phyloP scores from a whole-genome alignment of 2,888 invertebrate species.

The Esperia sulphurella region DNA sequence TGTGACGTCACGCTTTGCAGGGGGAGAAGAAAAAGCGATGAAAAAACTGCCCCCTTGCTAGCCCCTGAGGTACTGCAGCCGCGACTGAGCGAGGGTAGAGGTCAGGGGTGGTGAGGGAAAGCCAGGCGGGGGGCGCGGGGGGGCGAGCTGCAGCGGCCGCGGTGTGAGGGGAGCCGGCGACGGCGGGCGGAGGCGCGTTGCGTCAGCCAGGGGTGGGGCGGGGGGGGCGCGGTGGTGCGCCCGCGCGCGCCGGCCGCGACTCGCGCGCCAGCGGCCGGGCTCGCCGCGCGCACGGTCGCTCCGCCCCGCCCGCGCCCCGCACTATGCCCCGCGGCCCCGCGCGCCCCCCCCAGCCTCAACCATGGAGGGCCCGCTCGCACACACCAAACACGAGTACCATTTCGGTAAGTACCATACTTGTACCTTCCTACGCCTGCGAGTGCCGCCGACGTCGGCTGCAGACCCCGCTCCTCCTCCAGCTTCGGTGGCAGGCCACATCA shows the following conservation, averaged over 20 bases:
- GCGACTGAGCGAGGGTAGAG: too few relatives aligned
- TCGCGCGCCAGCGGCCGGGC: slow-evolving; percentile 10
- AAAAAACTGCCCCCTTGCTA: too few relatives aligned
- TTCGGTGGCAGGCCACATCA: too few relatives aligned
- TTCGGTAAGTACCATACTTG: slow-evolving; percentile 48
- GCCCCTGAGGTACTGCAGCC: too few relatives aligned
- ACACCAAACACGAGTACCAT: slow-evolving; percentile 56
- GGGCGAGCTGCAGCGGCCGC: not conserved
- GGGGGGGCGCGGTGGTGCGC: slow-evolving; percentile 15
- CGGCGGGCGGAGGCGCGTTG: slow-evolving; percentile 5
- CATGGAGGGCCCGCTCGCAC: slow-evolving; percentile 22
- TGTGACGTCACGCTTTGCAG: too few relatives aligned
- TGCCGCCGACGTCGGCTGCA: too few relatives aligned
- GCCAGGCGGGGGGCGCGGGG: too few relatives aligned
- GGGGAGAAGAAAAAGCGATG: too few relatives aligned
- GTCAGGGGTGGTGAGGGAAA: too few relatives aligned
- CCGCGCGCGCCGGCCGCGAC: slow-evolving; percentile 17
- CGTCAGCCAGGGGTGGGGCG: slow-evolving; percentile 14
- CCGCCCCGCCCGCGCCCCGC: slow-evolving; percentile 4
- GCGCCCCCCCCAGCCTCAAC: slow-evolving; percentile 5
- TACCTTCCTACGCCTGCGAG: too few relatives aligned
- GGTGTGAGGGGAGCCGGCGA: too few relatives aligned
- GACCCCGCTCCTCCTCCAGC: too few relatives aligned
- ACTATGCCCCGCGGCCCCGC: slow-evolving; percentile 5
- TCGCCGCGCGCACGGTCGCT: slow-evolving; percentile 11